Conservation (phyloP, 2,888 invertebrate genomes). For the Aradus depressus region DNA sequence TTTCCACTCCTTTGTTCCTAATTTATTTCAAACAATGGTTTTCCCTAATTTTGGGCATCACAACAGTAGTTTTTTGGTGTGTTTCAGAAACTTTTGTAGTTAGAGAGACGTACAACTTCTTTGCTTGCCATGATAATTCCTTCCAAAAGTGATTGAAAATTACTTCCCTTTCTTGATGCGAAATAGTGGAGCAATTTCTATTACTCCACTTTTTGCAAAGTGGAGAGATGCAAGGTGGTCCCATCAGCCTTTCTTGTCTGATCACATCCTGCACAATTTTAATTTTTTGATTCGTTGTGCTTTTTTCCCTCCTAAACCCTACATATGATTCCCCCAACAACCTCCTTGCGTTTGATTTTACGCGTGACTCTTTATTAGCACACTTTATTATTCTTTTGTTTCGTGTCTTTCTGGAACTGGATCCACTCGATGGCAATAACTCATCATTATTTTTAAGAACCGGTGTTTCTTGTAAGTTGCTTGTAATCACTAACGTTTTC, state of each 20-base stretch:
- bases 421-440: no score
- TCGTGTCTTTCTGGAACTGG: no score
- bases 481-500: no score
- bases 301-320: slow-evolving; percentile 1
- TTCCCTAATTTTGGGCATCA: no score
- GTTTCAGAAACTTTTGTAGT: slow-evolving; percentile 1
- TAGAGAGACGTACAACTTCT: slow-evolving; percentile 1
- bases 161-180: not conserved
- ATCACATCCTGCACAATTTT: not conserved
- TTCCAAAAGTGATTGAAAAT: slow-evolving; percentile 7
- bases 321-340: slow-evolving; percentile 1
- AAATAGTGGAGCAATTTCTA: slow-evolving; percentile 2
- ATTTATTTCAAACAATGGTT: no score
- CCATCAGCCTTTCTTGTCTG: not conserved
- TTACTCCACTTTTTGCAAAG: not conserved
- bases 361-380: no score
- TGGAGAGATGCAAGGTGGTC: not conserved
- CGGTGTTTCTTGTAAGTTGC: no score
- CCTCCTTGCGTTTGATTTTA: no score
- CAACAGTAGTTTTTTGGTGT: not conserved
- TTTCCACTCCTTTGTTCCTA: no score
- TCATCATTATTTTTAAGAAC: no score
- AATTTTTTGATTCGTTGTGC: not conserved
- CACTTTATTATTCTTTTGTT: no score
- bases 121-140: slow-evolving; percentile 6